phyloP scores from a whole-genome alignment of 2,797 vertebrate species.

The Sus cebifrons region DNA sequence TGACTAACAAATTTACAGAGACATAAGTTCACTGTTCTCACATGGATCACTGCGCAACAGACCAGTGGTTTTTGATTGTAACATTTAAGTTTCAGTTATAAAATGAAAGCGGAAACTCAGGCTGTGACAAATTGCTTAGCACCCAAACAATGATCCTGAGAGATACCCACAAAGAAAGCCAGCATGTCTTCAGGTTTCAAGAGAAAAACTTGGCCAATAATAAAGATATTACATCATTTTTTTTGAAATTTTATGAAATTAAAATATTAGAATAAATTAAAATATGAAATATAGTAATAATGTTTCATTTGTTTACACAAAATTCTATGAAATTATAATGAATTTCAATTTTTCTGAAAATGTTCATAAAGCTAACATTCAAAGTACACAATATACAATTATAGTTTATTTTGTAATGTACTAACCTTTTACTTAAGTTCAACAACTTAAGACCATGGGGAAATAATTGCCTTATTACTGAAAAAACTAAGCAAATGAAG shows the following conservation, averaged over 20 bases:
- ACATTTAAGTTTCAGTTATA: conserved; percentile 88
- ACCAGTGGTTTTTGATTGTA: conserved; percentile 86
- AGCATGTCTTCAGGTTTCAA: conserved; percentile 80
- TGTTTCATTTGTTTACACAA: background rate
- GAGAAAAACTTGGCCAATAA: conserved; percentile 72
- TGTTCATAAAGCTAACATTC: conserved; percentile 23
- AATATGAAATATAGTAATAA: background rate
- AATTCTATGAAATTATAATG: background rate
- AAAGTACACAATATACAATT: background rate
- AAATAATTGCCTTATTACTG: background rate
- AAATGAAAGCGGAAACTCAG: conserved; percentile 85
- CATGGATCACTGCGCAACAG: conserved; percentile 88
- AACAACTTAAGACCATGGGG: background rate
- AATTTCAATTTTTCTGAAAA: conserved; percentile 18
- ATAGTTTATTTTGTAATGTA: background rate
- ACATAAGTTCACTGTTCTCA: conserved; percentile 88
- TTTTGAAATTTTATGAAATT: conserved; percentile 15
- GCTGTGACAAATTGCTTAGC: conserved; percentile 87
- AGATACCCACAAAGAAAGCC: conserved; percentile 65
- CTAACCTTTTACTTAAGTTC: conserved; percentile 58
- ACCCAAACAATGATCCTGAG: conserved; percentile 85
- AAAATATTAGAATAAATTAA: conserved; percentile 48
- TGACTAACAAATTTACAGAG: conserved; percentile 90
- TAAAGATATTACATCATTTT: conserved; percentile 72
- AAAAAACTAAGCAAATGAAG: conserved; percentile 12